phyloP scores from a whole-genome alignment of 2,113 vertebrate genomes.

The Sylvia atricapilla region DNA sequence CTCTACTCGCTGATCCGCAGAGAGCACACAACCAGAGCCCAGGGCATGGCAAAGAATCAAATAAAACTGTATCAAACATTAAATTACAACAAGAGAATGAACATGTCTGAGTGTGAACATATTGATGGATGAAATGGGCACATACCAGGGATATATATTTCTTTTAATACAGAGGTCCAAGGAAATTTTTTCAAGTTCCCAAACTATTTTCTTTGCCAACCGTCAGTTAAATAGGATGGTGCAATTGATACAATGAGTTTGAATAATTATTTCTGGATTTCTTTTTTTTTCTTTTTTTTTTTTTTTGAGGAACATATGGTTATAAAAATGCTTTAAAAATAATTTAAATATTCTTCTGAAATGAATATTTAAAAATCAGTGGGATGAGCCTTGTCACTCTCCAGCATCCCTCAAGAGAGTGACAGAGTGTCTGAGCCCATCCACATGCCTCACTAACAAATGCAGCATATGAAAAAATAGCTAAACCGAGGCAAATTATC shows the following conservation, averaged over 20 bases:
- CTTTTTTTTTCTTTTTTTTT: background rate
- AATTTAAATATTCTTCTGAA: background rate
- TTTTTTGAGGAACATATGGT: background rate
- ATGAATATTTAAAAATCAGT: constrained; percentile 6
- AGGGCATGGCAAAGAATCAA: background rate
- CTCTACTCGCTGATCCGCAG: background rate
- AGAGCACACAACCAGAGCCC: background rate
- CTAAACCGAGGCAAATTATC: background rate
- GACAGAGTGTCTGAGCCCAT: background rate
- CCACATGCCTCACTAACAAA: background rate
- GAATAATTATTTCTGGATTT: background rate
- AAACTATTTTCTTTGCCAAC: background rate
- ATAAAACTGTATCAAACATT: background rate
- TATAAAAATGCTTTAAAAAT: background rate
- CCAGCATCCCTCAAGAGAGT: background rate
- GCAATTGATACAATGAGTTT: background rate
- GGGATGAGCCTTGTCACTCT: background rate
- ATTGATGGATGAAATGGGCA: background rate
- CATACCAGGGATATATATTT: background rate
- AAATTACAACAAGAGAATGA: background rate
- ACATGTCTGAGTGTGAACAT: background rate
- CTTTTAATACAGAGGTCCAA: background rate
- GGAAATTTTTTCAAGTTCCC: background rate
- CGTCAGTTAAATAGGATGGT: background rate
- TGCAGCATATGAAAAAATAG: background rate